A percentile compares a stretch with the other conserved stretches of the same genome.
phyloP scores from a whole-genome alignment of 2,797 vertebrate genomes.

The Argentina silus region DNA sequence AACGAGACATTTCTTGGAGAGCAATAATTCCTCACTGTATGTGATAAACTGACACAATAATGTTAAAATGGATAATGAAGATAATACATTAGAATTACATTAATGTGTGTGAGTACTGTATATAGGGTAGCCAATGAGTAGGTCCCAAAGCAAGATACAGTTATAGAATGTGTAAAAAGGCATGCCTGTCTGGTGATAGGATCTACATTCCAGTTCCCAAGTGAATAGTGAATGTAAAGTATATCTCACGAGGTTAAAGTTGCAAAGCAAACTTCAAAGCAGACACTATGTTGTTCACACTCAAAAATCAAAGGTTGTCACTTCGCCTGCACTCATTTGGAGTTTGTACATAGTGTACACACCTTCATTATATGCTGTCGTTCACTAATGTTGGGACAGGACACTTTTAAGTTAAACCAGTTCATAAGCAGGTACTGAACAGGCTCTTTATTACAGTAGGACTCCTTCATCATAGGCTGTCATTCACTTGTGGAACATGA shows the following conservation, averaged over 20 bases:
- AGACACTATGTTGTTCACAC: conserved; percentile 17
- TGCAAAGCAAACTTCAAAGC: not conserved
- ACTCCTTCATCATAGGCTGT: not conserved
- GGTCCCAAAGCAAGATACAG: not conserved
- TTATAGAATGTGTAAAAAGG: conserved; percentile 51
- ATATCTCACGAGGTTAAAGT: conserved; percentile 28
- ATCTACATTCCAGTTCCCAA: conserved; percentile 57
- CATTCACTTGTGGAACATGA: not conserved
- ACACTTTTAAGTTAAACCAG: not conserved
- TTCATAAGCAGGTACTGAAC: not conserved
- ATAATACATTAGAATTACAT: not conserved
- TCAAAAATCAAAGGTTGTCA: conserved; percentile 11
- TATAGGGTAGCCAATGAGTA: not conserved
- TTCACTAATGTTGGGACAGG: too few species aligned
- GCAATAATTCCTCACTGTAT: too few species aligned
- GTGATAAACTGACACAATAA: not conserved
- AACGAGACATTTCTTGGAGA: too few species aligned
- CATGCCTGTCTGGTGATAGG: conserved; percentile 54
- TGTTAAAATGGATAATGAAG: not conserved
- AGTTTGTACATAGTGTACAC: not conserved
- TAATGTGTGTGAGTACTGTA: not conserved
- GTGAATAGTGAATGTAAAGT: conserved; percentile 34
- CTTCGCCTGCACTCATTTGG: not conserved
- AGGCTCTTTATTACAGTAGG: not conserved
- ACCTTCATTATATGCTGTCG: not conserved